Percentiles rank a stretch among this genome's conserved stretches.
Evolutionary conservation across 2,797 vertebrate species (phyloP).

Genomic region (Scleropages formosus): DNA sequence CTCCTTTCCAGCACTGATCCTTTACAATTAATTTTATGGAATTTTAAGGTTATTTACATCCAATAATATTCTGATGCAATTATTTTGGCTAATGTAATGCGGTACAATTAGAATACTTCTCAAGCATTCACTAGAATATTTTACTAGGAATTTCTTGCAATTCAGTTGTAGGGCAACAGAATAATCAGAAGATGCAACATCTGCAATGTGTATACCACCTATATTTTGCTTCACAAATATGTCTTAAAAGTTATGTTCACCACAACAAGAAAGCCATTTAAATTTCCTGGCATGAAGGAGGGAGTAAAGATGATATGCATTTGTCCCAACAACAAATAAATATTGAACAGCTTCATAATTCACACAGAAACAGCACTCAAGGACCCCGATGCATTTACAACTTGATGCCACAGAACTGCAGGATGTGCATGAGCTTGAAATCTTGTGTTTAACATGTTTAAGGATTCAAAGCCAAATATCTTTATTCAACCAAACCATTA

Average conservation of each 20-base stretch:
- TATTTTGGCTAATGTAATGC: conserved; percentile 10
- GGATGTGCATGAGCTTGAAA: too few species aligned
- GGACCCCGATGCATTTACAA: too few species aligned
- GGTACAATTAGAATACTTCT: conserved; percentile 7
- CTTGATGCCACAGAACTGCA: too few species aligned
- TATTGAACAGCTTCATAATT: too few species aligned
- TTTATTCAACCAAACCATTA: too few species aligned
- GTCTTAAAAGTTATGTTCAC: background rate
- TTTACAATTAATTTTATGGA: conserved; percentile 48
- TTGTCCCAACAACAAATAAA: too few species aligned
- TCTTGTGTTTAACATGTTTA: too few species aligned
- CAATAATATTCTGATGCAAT: conserved; percentile 19
- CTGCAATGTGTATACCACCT: background rate
- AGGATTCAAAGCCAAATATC: too few species aligned
- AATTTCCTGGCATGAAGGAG: background rate
- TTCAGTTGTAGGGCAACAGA: background rate
- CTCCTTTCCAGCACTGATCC: conserved; percentile 37
- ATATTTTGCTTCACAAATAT: too few species aligned
- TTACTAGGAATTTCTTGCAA: background rate
- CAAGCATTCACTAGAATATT: conserved; percentile 15
- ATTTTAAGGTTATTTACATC: conserved; percentile 44
- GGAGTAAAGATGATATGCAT: too few species aligned
- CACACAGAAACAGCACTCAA: too few species aligned
- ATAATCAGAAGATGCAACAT: background rate
- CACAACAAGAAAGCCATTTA: background rate